Evolutionary conservation across 1,140 invertebrate species (phyloP), one percentile per base, ranked within the genome.

Genomic region (Myzus persicae): DNA sequence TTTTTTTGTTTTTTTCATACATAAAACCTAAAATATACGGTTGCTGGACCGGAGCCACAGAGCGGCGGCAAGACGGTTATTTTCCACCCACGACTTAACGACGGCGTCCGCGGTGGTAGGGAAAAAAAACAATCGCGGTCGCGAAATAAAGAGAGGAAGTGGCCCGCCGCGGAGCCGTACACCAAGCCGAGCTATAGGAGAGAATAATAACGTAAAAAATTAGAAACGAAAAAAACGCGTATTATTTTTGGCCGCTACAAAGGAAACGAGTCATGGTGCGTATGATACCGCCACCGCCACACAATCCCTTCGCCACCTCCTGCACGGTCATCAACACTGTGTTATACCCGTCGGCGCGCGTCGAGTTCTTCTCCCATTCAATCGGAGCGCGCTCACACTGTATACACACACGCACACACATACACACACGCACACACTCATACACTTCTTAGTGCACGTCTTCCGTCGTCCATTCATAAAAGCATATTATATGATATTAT

Each of bases 171-270:
- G n/a, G n/a, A n/a, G n/a, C n/a, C 11, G 44, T 67, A 67, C 6
- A 48, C 42, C 42, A 24, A 42, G 36, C 40, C 4, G 26, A 46
- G 31, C 85, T 36, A 88, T 8, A 88, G 31, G 14, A 88, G 31
- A 46, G 11, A 36, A 88, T 89, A 44, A 89, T 51, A 89, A 87
- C 36, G 44, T 44, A 87, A 87, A 87, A 51, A 87, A 87, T 44
- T 18, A 87, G 26, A 87, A 87, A 51, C 4, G 36, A 93, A 93
- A 51, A 93, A 92, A 48, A 51, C 48, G 48, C 46, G 36, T 93
- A 93, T 93, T 93, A 93, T 93, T 93, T 93, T 93, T 93, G 91
- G 91, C 91, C 81, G 81, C 38, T 40, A 93, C 91, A 93, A 51
- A 85, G 81, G 81, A 92, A 82, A 48, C 91, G 91, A 82, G 46